Conservation (phyloP, 92 coral and sea anemone species). For the Plumapathes pennacea region DNA sequence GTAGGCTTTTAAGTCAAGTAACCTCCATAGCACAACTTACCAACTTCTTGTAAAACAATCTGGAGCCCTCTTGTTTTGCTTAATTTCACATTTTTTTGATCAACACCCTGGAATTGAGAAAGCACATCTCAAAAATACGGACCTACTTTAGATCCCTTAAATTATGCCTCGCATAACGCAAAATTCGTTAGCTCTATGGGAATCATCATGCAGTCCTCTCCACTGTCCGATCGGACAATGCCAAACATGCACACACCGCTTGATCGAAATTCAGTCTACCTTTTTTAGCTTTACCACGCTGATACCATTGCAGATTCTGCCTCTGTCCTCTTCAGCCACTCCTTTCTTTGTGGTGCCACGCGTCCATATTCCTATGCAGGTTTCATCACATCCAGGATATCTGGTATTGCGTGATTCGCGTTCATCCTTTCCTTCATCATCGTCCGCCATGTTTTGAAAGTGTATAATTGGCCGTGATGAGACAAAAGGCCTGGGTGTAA, state of each 20-base stretch:
- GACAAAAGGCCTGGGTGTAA: too few relatives aligned
- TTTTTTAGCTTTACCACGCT: conserved; percentile 55
- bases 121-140: background rate
- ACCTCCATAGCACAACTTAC: too few relatives aligned
- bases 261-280: conserved; percentile 33
- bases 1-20: too few relatives aligned
- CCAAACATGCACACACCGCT: too few relatives aligned
- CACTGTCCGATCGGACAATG: too few relatives aligned
- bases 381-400: conserved; percentile 53
- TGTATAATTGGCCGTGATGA: too few relatives aligned
- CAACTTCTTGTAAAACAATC: conserved; percentile 62
- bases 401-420: conserved; percentile 6
- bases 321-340: conserved; percentile 28
- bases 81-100: conserved; percentile 38
- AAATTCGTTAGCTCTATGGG: too few relatives aligned
- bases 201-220: too few relatives aligned
- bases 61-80: conserved; percentile 82
- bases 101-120: too few relatives aligned
- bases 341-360: conserved; percentile 50
- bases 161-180: too few relatives aligned
- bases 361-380: conserved; percentile 75
- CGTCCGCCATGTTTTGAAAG: conserved; percentile 76
- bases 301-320: conserved; percentile 68
- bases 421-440: conserved; percentile 32
- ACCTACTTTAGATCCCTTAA: too few relatives aligned